Conservation (phyloP, 2,797 vertebrate species). For the Microhierax caerulescens region DNA sequence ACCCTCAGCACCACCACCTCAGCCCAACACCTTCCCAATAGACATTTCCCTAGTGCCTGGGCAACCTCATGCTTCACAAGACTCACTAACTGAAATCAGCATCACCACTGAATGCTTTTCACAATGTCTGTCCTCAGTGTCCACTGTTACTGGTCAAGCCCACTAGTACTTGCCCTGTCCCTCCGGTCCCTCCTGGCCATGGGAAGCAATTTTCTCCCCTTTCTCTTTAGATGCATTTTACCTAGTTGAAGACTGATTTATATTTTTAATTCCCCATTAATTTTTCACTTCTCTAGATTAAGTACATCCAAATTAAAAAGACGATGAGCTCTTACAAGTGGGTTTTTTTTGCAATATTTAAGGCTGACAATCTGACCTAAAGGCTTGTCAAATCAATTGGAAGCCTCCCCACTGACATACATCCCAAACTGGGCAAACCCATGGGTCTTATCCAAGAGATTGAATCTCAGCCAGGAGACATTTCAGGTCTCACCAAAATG, state of each 20-base stretch:
- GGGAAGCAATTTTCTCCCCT: background rate
- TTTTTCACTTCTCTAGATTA: background rate
- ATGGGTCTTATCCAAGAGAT: background rate
- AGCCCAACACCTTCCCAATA: background rate
- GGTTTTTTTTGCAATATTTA: background rate
- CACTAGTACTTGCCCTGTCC: background rate
- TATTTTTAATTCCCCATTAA: background rate
- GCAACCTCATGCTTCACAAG: background rate
- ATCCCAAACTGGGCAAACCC: background rate
- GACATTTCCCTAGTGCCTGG: background rate
- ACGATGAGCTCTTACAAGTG: background rate
- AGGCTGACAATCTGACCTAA: background rate
- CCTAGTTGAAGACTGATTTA: background rate
- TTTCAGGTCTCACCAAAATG: background rate
- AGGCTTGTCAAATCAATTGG: background rate
- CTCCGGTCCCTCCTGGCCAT: background rate
- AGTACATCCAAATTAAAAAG: background rate
- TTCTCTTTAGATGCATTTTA: background rate
- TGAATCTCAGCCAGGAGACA: background rate
- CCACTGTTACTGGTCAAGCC: background rate
- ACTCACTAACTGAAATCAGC: background rate
- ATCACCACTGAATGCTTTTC: background rate
- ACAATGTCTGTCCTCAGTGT: accelerated
- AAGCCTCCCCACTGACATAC: background rate
- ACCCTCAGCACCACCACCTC: background rate